Percentiles rank a stretch among this genome's conserved stretches.
These are phyloP conservation scores for Leptinotarsa peninsularis DNA, from an alignment of 2,888 invertebrate genomes.

Conservation along the genomic window DNA sequence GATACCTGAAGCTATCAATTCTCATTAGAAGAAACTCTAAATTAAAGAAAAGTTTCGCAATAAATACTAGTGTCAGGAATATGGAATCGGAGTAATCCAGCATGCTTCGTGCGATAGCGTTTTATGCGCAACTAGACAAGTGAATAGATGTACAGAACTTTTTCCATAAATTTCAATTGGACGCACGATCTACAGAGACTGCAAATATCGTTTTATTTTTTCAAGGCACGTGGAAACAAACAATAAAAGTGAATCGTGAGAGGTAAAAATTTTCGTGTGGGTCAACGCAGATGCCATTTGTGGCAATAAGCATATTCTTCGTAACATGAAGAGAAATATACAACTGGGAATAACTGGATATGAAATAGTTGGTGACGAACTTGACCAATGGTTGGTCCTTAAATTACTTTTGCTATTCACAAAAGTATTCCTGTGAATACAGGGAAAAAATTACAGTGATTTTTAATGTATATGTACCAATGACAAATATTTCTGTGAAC, in stretches of 20 bases:
- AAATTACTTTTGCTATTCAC: no score
- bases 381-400: neutral
- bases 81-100: slow-evolving; percentile 33
- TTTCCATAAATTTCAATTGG: slow-evolving; percentile 40
- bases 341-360: neutral
- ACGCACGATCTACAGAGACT: slow-evolving; percentile 22
- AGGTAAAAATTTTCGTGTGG: neutral
- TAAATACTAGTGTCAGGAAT: slow-evolving; percentile 29
- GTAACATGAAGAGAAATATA: slow-evolving; percentile 8
- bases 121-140: slow-evolving; percentile 31
- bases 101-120: slow-evolving; percentile 25
- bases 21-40: slow-evolving; percentile 5
- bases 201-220: neutral
- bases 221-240: neutral
- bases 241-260: slow-evolving; percentile 10
- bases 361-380: neutral
- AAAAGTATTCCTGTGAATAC: no score
- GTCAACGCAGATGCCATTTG: slow-evolving; percentile 6
- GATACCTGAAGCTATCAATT: slow-evolving; percentile 8
- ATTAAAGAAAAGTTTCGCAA: slow-evolving; percentile 28
- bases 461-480: no score
- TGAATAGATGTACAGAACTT: slow-evolving; percentile 31
- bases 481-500: no score
- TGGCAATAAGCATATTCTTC: slow-evolving; percentile 1
- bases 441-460: no score